Evolutionary conservation across 2,888 invertebrate species (phyloP), one percentile per base, ranked within the genome.

Genomic region (Neoitamus cyanurus): DNA sequence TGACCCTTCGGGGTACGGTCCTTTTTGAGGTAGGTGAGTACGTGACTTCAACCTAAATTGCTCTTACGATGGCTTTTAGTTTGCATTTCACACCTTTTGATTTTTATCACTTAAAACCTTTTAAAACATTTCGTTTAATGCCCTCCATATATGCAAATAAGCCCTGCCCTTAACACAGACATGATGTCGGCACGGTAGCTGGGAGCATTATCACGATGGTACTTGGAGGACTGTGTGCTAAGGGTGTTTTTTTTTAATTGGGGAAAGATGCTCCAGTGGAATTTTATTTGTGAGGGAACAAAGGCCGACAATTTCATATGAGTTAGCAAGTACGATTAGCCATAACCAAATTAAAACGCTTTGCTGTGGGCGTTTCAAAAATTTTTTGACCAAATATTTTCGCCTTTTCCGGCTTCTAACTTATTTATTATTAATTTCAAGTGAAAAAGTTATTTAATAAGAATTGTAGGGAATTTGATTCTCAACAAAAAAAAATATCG

Each of bases 21-120:
- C 70, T 31, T 70, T 70, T 70, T 70, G 25, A 28, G 70, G 70
- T n/a, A 30, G 70, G 25, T 70, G 31, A 31, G 31, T 70, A 70
- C 70, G 70, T 70, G 70, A 70, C 70, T 70, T 70, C 30, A 70
- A 28, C 58, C 58, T 58, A 58, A 58, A 58, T n/a, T 30, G 30
- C 70, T 28, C 31, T 70, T 70, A 31, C 25, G 70, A 70, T 70
- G 70, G 30, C 70, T 30, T 28, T 70, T 70, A 70, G 70, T 31
- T 70, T 31, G 30, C 70, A 31, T 70, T 70, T 70, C 31, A 70
- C 70, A 70, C 70, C 70, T 70, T 30, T 70, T 70, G 70, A 30
- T 30, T 70, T 70, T 70, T 70, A 31, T 70, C 70, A 70, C 31
- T 28, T 70, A 28, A 28, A 70, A 31, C 70, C 70, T 70, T 70